Conservation (phyloP, 2,888 invertebrate genomes). For the Leucophenga maculata region DNA sequence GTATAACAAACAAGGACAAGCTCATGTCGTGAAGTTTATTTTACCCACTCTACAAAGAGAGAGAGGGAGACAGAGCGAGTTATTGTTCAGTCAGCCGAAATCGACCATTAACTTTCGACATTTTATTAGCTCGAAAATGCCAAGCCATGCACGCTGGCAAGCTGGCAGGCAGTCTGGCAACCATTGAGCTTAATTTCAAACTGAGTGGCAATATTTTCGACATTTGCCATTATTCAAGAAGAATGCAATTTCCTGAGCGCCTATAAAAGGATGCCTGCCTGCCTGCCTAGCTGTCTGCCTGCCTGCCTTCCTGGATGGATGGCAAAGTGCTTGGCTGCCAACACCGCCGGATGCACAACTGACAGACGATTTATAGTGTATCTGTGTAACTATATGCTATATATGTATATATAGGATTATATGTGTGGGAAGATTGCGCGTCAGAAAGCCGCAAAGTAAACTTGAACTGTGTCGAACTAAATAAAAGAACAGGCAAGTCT, state of each 20-base stretch:
- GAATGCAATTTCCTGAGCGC: constrained; percentile 60
- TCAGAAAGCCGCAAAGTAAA: constrained; percentile 25
- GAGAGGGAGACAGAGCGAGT: not conserved
- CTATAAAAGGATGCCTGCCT: constrained; percentile 17
- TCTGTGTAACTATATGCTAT: not conserved
- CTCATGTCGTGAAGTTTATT: not conserved
- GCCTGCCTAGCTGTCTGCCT: too few species aligned
- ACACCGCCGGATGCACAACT: constrained; percentile 21
- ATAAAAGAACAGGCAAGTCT: not conserved
- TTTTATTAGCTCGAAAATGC: constrained; percentile 22
- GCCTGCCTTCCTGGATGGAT: too few species aligned
- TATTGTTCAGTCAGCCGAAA: not conserved
- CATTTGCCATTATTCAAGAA: constrained; percentile 47
- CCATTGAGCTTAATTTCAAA: constrained; percentile 21
- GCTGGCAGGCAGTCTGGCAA: too few species aligned
- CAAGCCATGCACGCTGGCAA: not conserved
- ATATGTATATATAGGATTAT: not conserved
- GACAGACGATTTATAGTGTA: constrained; percentile 24
- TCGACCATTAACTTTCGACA: constrained; percentile 28
- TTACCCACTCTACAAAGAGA: not conserved
- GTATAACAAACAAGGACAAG: too few species aligned
- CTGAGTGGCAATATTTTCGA: constrained; percentile 33
- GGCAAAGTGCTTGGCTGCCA: too few species aligned
- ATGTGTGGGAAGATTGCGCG: constrained; percentile 7
- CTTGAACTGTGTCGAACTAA: constrained; percentile 1